Base-by-base conservation (phyloP, 1,140 invertebrate genomes). In the Nilaparvata lugens region DNA sequence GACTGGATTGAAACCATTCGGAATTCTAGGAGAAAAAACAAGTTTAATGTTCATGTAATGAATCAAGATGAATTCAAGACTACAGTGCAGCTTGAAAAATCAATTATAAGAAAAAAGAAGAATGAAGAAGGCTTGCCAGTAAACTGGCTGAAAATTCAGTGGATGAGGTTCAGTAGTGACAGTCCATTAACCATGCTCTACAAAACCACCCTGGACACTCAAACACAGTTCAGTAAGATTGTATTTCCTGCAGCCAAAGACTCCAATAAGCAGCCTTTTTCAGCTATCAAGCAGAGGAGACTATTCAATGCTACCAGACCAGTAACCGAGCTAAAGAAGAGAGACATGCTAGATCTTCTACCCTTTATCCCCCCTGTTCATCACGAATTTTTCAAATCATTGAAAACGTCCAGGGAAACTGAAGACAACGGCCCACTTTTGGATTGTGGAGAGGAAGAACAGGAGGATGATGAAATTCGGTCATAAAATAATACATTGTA, bases 301-400 rank as follows among this genome's bases (percentile, higher is more conserved):
- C 18, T 58, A n/a, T 40, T 28, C 38, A 28, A 25, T 16, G 38
- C 21, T 56, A 45, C 48, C 43, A 18, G 51, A 0, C 6, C 55
- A 18, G 14, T 62, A 23, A 62, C 48, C 19, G 11, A 31, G 31
- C 43, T 48, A 40, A 62, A 58, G 40, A 24, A 59, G 23, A 52
- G 56, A 16, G 57, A 62, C 25, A 52, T 62, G 51, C 19, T 60
- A 2, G 25, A 52, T 38, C 19, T 59, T 24, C 48, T 62, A 1
- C n/a, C 51, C 16, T 62, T 52, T 21, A 52, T 35, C 40, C 61
- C 56, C 42, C 42, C 56, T 52, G 25, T 62, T n/a, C n/a, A n/a
- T n/a, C n/a, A n/a, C n/a, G n/a, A n/a, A n/a, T n/a, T n/a, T n/a
- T n/a, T n/a, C n/a, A n/a, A n/a, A n/a, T n/a, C n/a, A n/a, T n/a